Evolutionary conservation across 2,113 vertebrate genomes (phyloP), one percentile per base, ranked within the genome.

Genomic region (Nematolebias whitei): DNA sequence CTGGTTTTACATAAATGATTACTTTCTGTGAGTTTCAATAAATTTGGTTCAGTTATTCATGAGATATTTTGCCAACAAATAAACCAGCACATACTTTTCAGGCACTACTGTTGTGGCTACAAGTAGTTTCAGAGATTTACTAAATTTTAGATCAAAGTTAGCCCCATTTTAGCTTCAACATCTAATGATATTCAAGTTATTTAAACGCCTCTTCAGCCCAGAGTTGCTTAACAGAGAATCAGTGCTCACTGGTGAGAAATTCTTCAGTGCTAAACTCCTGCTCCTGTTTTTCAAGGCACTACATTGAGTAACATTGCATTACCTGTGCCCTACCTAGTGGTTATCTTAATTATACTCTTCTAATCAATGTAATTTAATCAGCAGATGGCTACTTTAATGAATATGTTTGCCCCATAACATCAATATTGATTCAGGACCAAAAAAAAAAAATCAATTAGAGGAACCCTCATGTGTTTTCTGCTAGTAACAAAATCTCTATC

Each of bases 361-460:
- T 44, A 87, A 92, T 93, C 90, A 59, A 93, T 92, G 88, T 86
- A 61, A 90, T 91, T 90, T 92, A 92, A 92, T 92, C 91, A 91
- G 89, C 76, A 88, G 89, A 92, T 92, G 90, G 85, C 81, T 84
- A 77, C 81, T 85, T 91, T 91, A 90, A 93, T 93, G 86, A 92
- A 92, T 88, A 88, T 86, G 80, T 88, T 88, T 85, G 82, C 86
- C 77, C 86, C 79, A 91, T 89, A 90, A 88, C 78, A 80, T 85
- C 76, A 77, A 79, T 90, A 93, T 90, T 76, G 91, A 92, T 89
- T 84, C 66, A 75, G 76, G 80, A 85, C 79, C 19, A 47, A 47
- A n/a, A 41, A 44, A 39, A 2, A 85, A 74, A 86, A 88, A 89
- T 88, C 77, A 89, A 91, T 91, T 88, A 86, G 79, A 84, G 67